Evolutionary conservation across 2,888 invertebrate species (phyloP).

Genomic region (Villa cingulata): DNA sequence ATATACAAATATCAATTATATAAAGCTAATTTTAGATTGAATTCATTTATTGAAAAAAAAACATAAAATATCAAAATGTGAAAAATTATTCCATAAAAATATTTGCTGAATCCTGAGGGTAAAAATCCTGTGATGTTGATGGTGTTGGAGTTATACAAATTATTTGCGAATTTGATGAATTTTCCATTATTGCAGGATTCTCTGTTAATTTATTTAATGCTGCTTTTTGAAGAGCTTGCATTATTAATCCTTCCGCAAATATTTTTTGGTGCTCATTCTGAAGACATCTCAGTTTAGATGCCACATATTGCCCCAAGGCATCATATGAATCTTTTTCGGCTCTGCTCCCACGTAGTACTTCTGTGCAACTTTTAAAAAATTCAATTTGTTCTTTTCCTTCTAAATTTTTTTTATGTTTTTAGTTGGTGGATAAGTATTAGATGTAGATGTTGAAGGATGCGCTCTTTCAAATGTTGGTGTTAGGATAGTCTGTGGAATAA

Average conservation of each 20-base stretch:
- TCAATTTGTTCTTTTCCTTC: not conserved
- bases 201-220: not conserved
- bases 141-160: too few species aligned
- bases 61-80: too few species aligned
- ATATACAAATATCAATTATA: too few species aligned
- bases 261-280: not conserved
- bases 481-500: not conserved
- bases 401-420: constrained; percentile 1
- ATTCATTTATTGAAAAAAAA: too few species aligned
- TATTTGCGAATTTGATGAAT: too few species aligned
- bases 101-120: too few species aligned
- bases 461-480: not conserved
- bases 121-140: too few species aligned
- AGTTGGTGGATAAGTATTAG: not conserved
- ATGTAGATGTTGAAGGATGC: not conserved
- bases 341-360: not conserved
- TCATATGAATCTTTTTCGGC: not conserved
- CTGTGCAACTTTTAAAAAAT: not conserved
- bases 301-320: constrained; percentile 3
- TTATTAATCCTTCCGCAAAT: constrained; percentile 1
- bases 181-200: not conserved
- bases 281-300: not conserved
- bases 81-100: too few species aligned
- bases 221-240: not conserved
- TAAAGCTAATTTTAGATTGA: too few species aligned